Percentiles rank a stretch among this genome's conserved stretches.
Conservation (phyloP, 2,113 vertebrate species). For the Tenrec ecaudatus region DNA sequence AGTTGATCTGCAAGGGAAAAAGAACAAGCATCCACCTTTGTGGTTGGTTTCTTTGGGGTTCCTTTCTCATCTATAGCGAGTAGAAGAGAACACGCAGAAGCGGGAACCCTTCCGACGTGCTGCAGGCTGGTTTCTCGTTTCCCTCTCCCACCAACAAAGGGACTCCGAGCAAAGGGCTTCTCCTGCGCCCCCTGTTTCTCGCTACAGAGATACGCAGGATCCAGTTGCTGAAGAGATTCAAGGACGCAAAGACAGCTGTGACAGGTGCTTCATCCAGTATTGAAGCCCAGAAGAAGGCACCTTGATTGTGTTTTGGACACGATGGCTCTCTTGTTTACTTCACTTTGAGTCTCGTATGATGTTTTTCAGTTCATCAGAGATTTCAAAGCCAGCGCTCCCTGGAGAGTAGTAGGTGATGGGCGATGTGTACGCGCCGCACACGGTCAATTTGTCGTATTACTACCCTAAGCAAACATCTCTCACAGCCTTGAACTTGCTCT, state of each 20-base stretch:
- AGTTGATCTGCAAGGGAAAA: neutral
- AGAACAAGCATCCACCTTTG: neutral
- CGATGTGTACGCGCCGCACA: constrained; percentile 45
- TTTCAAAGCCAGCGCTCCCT: neutral
- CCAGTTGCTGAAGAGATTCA: constrained; percentile 40
- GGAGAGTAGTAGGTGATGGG: neutral
- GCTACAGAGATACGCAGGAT: constrained; percentile 49
- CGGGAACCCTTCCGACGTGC: constrained; percentile 30
- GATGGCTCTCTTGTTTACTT: constrained; percentile 20
- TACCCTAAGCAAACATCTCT: constrained; percentile 55
- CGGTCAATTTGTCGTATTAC: neutral
- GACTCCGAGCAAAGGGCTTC: constrained; percentile 46
- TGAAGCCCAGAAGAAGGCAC: constrained; percentile 31
- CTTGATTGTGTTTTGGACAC: constrained; percentile 42
- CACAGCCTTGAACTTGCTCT: constrained; percentile 39
- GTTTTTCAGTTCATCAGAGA: neutral
- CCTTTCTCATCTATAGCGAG: neutral
- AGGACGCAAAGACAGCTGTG: constrained; percentile 3
- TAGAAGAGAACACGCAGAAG: neutral
- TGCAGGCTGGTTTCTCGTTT: constrained; percentile 10
- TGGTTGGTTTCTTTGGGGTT: neutral
- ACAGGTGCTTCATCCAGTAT: constrained; percentile 3
- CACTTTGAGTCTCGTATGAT: constrained; percentile 40
- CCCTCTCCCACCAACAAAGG: neutral
- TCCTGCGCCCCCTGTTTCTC: neutral